Evolutionary conservation across 2,888 invertebrate genomes (phyloP).

Genomic region (Epistrophe grossulariae): DNA sequence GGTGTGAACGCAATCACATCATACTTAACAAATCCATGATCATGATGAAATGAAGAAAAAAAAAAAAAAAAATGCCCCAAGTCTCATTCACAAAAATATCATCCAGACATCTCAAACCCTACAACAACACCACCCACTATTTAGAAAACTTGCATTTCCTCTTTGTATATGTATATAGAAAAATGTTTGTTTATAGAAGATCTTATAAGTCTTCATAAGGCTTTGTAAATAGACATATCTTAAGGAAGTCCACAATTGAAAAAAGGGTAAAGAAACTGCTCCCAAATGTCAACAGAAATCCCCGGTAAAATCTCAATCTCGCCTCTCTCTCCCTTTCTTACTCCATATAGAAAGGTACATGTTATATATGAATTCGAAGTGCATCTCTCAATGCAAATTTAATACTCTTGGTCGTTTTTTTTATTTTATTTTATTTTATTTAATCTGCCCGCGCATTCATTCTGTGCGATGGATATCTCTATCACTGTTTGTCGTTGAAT

Average conservation of each 20-base stretch:
- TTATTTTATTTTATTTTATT: conserved; percentile 4
- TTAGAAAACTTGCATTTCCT: conserved; percentile 49
- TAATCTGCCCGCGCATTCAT: conserved; percentile 60
- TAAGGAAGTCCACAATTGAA: conserved; percentile 4
- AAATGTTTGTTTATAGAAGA: background rate
- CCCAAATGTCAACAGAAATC: conserved; percentile 59
- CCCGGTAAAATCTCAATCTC: conserved; percentile 6
- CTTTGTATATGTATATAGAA: background rate
- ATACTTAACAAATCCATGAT: conserved; percentile 47
- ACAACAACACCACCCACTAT: conserved; percentile 44
- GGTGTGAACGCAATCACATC: conserved; percentile 50
- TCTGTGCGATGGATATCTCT: conserved; percentile 64
- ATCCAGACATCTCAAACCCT: background rate
- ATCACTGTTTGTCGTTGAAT: conserved; percentile 48
- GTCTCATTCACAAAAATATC: conserved; percentile 18
- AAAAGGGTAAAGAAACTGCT: conserved; percentile 30
- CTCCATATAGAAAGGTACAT: background rate
- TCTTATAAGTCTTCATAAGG: background rate
- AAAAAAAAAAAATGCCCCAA: conserved; percentile 48
- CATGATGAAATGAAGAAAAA: conserved; percentile 23
- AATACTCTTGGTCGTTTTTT: background rate
- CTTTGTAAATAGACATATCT: background rate
- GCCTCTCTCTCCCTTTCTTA: no score
- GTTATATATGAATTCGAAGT: background rate
- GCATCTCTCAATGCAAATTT: conserved; percentile 52